Conservation (phyloP, 1,140 invertebrate species). For the Tenebrio molitor region DNA sequence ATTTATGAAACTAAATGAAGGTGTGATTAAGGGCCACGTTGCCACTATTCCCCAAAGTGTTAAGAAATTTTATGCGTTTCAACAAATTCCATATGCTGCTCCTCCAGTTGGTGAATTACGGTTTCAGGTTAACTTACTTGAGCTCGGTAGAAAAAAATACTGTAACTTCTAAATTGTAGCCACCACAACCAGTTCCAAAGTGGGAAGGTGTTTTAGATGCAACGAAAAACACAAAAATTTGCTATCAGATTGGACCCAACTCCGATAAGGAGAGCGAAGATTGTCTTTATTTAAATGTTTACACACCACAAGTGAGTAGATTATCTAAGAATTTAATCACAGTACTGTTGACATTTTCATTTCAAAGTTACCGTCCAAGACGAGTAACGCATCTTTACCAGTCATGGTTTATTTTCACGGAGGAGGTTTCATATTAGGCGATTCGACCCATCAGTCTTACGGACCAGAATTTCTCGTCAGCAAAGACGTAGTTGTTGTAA, state of each 20-base stretch:
- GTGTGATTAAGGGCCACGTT: constrained; percentile 8
- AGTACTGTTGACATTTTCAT: background rate
- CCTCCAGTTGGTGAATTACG: constrained; percentile 43
- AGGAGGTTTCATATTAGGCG: constrained; percentile 3
- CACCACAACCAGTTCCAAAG: constrained; percentile 23
- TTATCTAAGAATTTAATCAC: background rate
- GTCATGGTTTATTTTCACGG: constrained; percentile 43
- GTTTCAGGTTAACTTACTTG: constrained; percentile 40
- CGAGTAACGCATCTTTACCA: constrained; percentile 1
- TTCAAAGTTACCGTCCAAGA: background rate
- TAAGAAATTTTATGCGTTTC: constrained; percentile 46
- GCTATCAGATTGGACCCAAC: constrained; percentile 33
- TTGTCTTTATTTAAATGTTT: constrained; percentile 51
- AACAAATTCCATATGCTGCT: constrained; percentile 47
- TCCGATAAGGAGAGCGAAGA: constrained; percentile 43
- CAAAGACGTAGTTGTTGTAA: constrained; percentile 69
- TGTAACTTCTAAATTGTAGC: no score
- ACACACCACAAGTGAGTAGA: constrained; percentile 40
- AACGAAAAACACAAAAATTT: constrained; percentile 44
- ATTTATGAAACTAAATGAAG: constrained; percentile 2
- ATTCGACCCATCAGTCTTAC: constrained; percentile 51
- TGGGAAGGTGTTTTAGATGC: constrained; percentile 46
- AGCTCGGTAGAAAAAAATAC: no score
- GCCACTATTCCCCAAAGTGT: background rate
- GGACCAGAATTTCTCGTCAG: constrained; percentile 66